These are phyloP conservation scores for Aleadryas rufinucha DNA, from an alignment of 2,113 vertebrate species.

Conservation along the genomic window DNA sequence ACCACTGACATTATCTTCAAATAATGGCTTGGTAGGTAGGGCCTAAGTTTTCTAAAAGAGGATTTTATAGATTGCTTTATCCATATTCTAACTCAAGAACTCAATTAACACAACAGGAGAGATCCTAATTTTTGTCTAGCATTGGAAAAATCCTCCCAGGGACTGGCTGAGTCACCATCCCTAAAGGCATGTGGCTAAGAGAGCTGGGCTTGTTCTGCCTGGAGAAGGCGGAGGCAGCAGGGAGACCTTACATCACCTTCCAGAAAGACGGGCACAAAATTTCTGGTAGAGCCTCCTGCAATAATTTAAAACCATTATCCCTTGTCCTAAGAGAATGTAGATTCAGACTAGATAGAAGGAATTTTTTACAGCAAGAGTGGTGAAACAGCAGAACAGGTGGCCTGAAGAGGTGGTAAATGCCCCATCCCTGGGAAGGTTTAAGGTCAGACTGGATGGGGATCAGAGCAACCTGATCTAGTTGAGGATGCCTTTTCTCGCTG, in stretches of 20 bases:
- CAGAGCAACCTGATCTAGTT: background rate
- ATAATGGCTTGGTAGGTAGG: background rate
- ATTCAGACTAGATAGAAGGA: background rate
- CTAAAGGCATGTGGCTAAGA: background rate
- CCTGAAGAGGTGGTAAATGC: background rate
- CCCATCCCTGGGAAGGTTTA: background rate
- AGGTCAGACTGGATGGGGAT: rapidly evolving
- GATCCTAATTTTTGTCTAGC: background rate
- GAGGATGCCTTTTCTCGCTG: background rate
- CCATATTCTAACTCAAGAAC: background rate
- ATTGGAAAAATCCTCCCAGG: background rate
- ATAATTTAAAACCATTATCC: background rate
- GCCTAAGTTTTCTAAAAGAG: background rate
- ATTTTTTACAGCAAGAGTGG: background rate
- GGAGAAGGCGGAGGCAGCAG: background rate
- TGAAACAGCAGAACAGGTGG: background rate
- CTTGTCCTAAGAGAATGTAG: background rate
- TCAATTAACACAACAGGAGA: background rate
- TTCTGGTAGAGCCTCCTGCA: background rate
- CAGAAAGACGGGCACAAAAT: background rate
- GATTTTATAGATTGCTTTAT: background rate
- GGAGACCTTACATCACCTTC: background rate
- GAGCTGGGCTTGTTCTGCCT: background rate
- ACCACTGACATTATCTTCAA: background rate
- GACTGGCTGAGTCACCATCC: background rate